Evolutionary conservation across 2,113 vertebrate species (phyloP), one percentile per base, ranked within the genome.

Genomic region (Passer domesticus): DNA sequence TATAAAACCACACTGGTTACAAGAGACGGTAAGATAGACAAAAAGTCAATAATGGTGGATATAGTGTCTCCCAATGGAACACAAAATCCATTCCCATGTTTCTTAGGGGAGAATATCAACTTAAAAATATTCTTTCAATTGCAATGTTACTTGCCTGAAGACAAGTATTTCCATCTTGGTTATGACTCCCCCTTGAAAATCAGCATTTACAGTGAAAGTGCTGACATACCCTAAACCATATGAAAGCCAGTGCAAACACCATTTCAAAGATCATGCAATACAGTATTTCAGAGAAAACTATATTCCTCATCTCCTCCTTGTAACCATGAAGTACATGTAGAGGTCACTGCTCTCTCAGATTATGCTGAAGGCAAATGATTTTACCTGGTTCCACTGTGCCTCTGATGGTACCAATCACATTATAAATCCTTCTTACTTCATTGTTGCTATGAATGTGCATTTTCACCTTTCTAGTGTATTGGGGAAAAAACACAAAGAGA

Each of bases 301-400:
- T 44, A 62, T 31, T 83, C 33, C 7, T 70, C 24, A 41, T 78
- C 50, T 55, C 10, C 18, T 19, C 14, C 22, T 72, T 76, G 3
- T 37, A 94, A 70, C 25, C 68, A 39, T 33, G n/a, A 88, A 81
- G 8, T 56, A 30, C 7, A 31, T 5, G 9, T 6, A 85, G 67
- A 80, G 64, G 35, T 87, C 64, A 70, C 60, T 58, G 68, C 47
- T 88, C 1, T 1, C 37, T 41, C 25, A 69, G 8, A 39, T 53
- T 35, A 41, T 47, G 37, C 5, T 24, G 21, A 66, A 82, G 44
- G 81, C 20, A 52, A 79, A 62, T 22, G 4, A 16, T 46, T 82
- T 92, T 97, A 99, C 99, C 99, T 98, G 99, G 98, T 94, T 99
- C 99, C 77, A 98, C 89, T 13, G 98, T 94, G 77, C 99, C 99